Base-by-base conservation (phyloP, 2,113 vertebrate species). In the Corythaixoides concolor region DNA sequence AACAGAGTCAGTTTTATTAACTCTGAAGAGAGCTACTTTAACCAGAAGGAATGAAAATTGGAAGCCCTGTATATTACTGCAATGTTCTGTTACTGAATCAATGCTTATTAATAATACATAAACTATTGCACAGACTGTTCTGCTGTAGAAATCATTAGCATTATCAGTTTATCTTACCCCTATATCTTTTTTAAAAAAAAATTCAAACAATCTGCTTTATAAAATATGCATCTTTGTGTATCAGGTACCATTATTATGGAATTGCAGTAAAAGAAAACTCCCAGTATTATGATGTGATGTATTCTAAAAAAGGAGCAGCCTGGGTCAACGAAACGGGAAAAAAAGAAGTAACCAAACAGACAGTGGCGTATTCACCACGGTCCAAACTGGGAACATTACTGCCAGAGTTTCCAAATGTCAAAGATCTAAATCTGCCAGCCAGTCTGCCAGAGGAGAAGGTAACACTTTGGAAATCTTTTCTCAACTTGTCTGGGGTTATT, bases 321-420 rank as follows among this genome's bases (percentile, higher is more conserved):
- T 99, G 99, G 99, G 99, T 99, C 98, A 99, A 99, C 62, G 99
- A 99, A 97, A 99, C 99, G 5, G 99, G 99, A 93, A 99, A 99
- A 98, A 99, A 99, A 98, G 99, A 99, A 98, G 99, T 99, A 97
- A 99, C 98, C 95, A 99, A 99, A 97, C 99, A 99, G 99, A 99
- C 99, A 97, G 99, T 99, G 98, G 99, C 99, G 17, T 99, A 99
- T 98, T 99, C 99, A 98, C 99, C 99, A 74, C 99, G 99, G 94
- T 99, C 99, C 99, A 99, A 99, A 95, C 99, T 99, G 83, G 99
- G 99, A 92, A 99, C 99, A 5, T 97, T 99, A 89, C 98, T 99
- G 98, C 99, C 99, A 98, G 99, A 99, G 97, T 99, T 99, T 98
- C 99, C 99, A 98, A 99, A 99, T 98, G 99, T 99, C 99, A 99